Evolutionary conservation across 1,140 invertebrate genomes (phyloP).

Genomic region (Pseudoatta argentina): DNA sequence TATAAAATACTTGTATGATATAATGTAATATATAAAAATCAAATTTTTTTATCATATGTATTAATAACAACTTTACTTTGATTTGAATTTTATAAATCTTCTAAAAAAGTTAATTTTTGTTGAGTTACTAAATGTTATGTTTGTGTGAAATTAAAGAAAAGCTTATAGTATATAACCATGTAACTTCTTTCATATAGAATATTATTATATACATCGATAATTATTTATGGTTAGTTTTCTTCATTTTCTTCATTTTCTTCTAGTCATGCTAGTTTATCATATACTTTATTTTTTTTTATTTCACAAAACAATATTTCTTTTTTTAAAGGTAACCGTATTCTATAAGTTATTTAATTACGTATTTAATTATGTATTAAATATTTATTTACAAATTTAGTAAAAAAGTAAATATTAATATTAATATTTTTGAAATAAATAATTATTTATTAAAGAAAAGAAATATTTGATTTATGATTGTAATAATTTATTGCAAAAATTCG

Average conservation of each 20-base stretch:
- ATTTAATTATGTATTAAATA: too few relatives aligned
- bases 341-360: too few relatives aligned
- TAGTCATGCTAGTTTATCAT: neutral
- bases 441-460: neutral
- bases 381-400: neutral
- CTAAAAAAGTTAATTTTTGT: neutral
- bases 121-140: neutral
- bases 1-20: neutral
- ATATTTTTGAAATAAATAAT: neutral
- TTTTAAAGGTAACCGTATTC: neutral
- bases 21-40: neutral
- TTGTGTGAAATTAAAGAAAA: too few relatives aligned
- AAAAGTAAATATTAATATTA: neutral
- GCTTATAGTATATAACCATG: too few relatives aligned
- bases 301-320: neutral
- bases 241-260: conserved; percentile 1
- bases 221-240: neutral
- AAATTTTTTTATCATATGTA: neutral
- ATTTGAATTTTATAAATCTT: neutral
- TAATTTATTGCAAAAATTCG: neutral
- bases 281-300: neutral
- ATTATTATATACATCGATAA: neutral
- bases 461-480: neutral
- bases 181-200: neutral
- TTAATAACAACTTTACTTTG: neutral